Base-by-base conservation (phyloP, 2,113 vertebrate genomes). In the Dendropsophus ebraccatus region DNA sequence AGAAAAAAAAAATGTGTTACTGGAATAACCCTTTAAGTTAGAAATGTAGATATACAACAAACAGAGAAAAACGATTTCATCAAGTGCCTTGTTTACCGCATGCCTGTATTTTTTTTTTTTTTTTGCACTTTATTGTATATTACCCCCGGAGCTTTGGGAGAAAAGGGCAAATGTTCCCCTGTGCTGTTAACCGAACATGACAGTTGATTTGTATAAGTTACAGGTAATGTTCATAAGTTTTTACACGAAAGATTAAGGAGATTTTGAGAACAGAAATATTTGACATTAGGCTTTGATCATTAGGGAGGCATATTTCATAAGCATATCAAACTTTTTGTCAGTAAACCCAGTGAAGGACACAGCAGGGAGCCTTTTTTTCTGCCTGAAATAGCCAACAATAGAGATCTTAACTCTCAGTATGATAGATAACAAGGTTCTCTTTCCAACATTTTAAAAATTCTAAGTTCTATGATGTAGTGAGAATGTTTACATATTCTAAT, bases 221-320 rank as follows among this genome's bases (percentile, higher is more conserved):
- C 72, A 25, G 32, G 72, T 74, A 74, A 74, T 5, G n/a, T 25
- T 74, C n/a, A 74, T 49, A 74, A 25, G 41, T 49, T 47, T 74
- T 47, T 35, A 74, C 41, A 49, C n/a, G 45, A 74, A 73, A 74
- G 37, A 74, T 47, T 74, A 74, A 47, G 67, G 19, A 21, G 67
- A 41, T 70, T 70, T 37, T 70, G 67, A 70, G 67, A 70, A 70
- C 67, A 70, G 67, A 70, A 9, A 41, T 70, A 70, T 41, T 70
- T 70, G 67, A 70, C 35, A 70, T 70, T 70, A 41, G 67, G 67
- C 35, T 70, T 41, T 70, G 67, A 70, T 70, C 67, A 70, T 70
- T 70, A 70, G 67, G 67, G 67, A 70, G 35, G 28, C 67, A 70
- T 41, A 21, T 70, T 70, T 70, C 67, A 70, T 70, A 70, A 70